Conservation (phyloP, 2,113 vertebrate genomes). For the Oenanthe oenanthe region DNA sequence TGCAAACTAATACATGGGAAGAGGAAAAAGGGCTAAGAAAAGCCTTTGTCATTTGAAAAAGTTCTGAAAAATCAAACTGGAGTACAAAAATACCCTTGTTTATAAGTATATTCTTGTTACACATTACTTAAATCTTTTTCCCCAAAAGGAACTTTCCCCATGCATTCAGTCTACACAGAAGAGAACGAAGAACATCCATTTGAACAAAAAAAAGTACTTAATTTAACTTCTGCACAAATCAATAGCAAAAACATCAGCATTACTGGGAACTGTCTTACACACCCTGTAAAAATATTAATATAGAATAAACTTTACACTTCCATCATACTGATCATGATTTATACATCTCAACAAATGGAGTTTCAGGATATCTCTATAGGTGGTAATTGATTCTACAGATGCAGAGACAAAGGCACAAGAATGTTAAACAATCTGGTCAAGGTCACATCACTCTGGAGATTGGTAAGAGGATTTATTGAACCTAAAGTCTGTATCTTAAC, state of each 20-base stretch:
- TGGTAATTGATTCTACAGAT: constrained; percentile 39
- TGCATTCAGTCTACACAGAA: constrained; percentile 27
- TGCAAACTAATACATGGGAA: constrained; percentile 13
- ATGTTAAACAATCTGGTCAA: constrained; percentile 50
- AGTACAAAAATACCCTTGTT: constrained; percentile 63
- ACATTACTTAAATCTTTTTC: constrained; percentile 8
- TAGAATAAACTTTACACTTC: constrained; percentile 59
- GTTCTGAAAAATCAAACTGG: constrained; percentile 36
- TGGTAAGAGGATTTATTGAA: constrained; percentile 40
- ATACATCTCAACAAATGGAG: constrained; percentile 33
- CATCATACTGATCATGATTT: constrained; percentile 47
- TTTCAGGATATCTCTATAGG: constrained; percentile 36
- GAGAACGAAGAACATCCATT: constrained; percentile 42
- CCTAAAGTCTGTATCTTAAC: not conserved
- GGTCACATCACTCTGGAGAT: constrained; percentile 53
- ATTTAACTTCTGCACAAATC: constrained; percentile 40
- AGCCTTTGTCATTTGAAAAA: constrained; percentile 38
- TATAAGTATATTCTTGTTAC: constrained; percentile 55
- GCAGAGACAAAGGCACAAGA: constrained; percentile 67
- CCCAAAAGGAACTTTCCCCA: constrained; percentile 1
- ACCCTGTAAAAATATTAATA: constrained; percentile 60
- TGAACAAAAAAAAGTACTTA: constrained; percentile 36
- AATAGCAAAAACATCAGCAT: constrained; percentile 39
- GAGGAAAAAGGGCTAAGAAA: constrained; percentile 55
- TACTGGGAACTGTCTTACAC: constrained; percentile 44